These are phyloP conservation scores for Oenanthe oenanthe DNA, from an alignment of 2,113 vertebrate genomes.

Conservation along the genomic window DNA sequence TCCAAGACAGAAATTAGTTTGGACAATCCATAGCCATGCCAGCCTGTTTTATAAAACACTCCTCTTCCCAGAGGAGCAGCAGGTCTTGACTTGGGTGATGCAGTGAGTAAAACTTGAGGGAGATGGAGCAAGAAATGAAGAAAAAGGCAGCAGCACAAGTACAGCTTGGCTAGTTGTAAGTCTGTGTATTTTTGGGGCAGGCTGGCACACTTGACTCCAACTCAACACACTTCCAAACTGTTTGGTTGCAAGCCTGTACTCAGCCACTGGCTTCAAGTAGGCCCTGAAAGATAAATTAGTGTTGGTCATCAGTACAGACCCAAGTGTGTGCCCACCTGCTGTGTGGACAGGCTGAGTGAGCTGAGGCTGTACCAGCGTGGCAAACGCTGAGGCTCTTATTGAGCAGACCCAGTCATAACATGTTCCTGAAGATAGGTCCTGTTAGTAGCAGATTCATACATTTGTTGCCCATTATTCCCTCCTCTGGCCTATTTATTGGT, in stretches of 20 bases:
- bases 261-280: neutral
- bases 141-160: neutral
- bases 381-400: neutral
- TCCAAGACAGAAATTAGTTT: neutral
- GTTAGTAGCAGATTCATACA: neutral
- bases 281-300: neutral
- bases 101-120: neutral
- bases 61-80: neutral
- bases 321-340: fast-evolving
- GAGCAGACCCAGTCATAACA: neutral
- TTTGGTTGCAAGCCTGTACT: neutral
- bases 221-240: neutral
- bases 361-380: neutral
- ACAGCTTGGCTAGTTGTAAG: neutral
- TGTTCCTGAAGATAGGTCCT: neutral
- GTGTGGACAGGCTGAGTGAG: neutral
- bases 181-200: neutral
- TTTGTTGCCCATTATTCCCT: neutral
- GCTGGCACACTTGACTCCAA: neutral
- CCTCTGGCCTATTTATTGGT: neutral
- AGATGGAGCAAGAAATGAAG: neutral
- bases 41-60: neutral
- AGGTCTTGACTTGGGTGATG: neutral
- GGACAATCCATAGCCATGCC: neutral
- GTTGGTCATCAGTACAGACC: neutral